These are phyloP conservation scores for Drosophila tsacasi DNA, from an alignment of 1,140 invertebrate species.

Conservation along the genomic window DNA sequence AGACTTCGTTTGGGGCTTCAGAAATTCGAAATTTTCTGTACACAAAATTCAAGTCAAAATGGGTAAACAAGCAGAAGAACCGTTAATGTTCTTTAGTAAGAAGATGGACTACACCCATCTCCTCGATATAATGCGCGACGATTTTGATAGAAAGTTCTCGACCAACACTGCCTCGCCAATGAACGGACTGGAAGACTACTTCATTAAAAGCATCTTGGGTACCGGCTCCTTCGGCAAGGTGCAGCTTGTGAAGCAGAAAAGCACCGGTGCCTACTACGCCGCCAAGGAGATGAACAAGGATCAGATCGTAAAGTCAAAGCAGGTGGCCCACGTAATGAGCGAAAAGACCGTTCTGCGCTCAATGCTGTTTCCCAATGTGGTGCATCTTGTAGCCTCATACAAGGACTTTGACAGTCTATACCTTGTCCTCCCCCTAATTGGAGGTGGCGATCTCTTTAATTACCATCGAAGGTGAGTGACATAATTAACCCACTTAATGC, in stretches of 20 bases:
- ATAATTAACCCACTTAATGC: not conserved
- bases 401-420: constrained; percentile 95
- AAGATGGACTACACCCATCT: constrained; percentile 60
- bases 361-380: constrained; percentile 94
- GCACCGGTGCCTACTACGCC: constrained; percentile 88
- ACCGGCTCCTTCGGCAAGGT: constrained; percentile 75
- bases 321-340: constrained; percentile 93
- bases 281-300: constrained; percentile 97
- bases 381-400: constrained; percentile 93
- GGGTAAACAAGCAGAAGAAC: not conserved
- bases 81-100: constrained; percentile 50
- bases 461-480: constrained; percentile 88
- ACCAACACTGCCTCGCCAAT: constrained; percentile 46
- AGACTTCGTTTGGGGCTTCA: not conserved
- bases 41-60: not conserved
- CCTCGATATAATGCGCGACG: constrained; percentile 59
- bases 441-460: constrained; percentile 94
- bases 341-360: constrained; percentile 94
- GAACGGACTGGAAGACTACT: constrained; percentile 58
- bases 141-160: constrained; percentile 59
- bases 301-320: constrained; percentile 94
- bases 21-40: constrained; percentile 21
- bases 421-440: constrained; percentile 92
- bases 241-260: constrained; percentile 54
- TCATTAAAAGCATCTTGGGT: constrained; percentile 58